A percentile compares a stretch with the other conserved stretches of the same genome.
These are phyloP conservation scores for Poecile montanus DNA, from an alignment of 2,797 vertebrate species.

Conservation along the genomic window DNA sequence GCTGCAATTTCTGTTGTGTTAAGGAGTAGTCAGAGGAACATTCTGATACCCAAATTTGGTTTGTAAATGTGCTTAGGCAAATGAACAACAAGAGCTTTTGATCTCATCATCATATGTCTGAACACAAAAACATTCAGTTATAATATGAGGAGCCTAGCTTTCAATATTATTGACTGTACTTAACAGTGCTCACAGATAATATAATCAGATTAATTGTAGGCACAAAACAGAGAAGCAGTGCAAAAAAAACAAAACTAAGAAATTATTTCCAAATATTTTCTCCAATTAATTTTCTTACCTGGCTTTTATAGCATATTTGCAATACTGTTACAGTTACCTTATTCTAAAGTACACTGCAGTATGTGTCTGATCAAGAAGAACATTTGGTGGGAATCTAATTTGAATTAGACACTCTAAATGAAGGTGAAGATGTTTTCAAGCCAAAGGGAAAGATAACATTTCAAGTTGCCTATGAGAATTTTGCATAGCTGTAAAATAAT, in stretches of 20 bases:
- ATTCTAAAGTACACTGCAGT: background rate
- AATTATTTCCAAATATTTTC: background rate
- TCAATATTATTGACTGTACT: slow-evolving; percentile 21
- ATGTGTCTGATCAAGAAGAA: background rate
- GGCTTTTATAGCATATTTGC: background rate
- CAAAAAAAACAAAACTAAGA: slow-evolving; percentile 17
- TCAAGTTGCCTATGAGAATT: background rate
- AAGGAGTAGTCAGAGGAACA: background rate
- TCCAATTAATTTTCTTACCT: background rate
- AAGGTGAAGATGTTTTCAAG: background rate
- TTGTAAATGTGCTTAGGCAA: background rate
- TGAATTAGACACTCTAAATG: background rate
- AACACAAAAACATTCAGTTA: background rate
- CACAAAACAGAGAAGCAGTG: background rate
- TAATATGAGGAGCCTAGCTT: background rate
- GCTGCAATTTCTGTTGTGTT: background rate
- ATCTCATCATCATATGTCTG: slow-evolving; percentile 14
- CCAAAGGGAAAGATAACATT: background rate
- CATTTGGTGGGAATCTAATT: background rate
- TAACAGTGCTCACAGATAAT: background rate
- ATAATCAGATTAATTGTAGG: background rate
- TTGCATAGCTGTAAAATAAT: background rate
- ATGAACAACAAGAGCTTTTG: background rate
- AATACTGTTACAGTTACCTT: background rate
- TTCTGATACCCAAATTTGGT: slow-evolving; percentile 22